Conservation (phyloP, 2,797 vertebrate species). For the Phataginus tricuspis region DNA sequence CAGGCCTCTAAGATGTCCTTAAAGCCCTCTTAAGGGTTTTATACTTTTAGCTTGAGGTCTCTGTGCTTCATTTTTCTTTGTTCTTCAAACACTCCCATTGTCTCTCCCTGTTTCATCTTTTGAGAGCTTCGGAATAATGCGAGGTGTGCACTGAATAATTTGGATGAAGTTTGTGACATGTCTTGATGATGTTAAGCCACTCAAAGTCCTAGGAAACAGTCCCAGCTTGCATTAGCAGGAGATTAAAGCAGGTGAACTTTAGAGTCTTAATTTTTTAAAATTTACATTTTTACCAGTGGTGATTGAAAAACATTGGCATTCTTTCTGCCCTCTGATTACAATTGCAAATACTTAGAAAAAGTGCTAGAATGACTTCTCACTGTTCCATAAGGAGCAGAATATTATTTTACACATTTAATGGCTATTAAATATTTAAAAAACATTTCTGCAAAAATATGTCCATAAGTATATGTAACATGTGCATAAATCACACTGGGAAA, state of each 20-base stretch:
- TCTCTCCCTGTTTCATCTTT: conserved; percentile 43
- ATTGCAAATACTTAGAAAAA: conserved; percentile 56
- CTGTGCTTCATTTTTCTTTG: conserved; percentile 67
- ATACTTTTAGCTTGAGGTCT: conserved; percentile 45
- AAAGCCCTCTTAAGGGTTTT: conserved; percentile 46
- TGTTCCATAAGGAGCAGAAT: neutral
- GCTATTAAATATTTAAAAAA: conserved; percentile 66
- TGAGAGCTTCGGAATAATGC: conserved; percentile 34
- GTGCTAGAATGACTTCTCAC: conserved; percentile 22
- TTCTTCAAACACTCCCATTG: conserved; percentile 52
- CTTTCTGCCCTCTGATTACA: conserved; percentile 56
- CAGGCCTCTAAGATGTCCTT: conserved; percentile 25
- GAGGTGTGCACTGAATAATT: conserved; percentile 3
- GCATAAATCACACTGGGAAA: conserved; percentile 37
- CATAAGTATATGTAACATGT: neutral
- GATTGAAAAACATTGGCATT: conserved; percentile 63
- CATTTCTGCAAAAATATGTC: conserved; percentile 32
- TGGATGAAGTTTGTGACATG: conserved; percentile 13
- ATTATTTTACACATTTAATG: conserved; percentile 58
- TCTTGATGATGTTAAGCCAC: conserved; percentile 50
- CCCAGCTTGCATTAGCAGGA: conserved; percentile 1
- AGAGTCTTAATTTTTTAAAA: conserved; percentile 66
- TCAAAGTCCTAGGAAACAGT: conserved; percentile 38
- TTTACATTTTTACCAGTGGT: conserved; percentile 62
- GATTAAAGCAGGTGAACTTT: conserved; percentile 64